Percentiles rank a stretch among this genome's conserved stretches.
Conservation (phyloP, 2,888 invertebrate genomes). For the Heliconius ismenius region DNA sequence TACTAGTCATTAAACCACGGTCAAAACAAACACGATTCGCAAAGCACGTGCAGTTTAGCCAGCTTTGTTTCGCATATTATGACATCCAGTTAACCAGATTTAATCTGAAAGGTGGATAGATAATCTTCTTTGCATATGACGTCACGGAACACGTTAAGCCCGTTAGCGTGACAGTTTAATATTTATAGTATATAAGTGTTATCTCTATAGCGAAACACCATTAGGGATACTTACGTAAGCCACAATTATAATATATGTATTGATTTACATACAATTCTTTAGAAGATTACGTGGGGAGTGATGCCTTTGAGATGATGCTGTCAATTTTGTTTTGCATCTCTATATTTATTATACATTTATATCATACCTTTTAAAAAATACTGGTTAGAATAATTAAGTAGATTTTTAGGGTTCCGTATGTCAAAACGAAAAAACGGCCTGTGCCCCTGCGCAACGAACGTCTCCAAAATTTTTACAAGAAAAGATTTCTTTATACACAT, state of each 20-base stretch:
- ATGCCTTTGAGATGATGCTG: background rate
- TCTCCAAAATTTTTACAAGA: no score
- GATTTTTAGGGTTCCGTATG: background rate
- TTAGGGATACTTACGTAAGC: constrained; percentile 55
- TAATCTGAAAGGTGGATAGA: constrained; percentile 60
- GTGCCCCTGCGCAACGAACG: no score
- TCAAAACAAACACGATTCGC: background rate
- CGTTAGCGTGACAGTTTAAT: constrained; percentile 66
- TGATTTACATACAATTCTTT: constrained; percentile 21
- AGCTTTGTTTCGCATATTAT: constrained; percentile 9
- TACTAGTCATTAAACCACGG: constrained; percentile 8
- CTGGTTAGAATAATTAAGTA: background rate
- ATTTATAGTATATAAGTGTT: constrained; percentile 70
- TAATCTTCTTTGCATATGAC: constrained; percentile 65
- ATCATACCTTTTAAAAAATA: no score
- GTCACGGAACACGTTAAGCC: constrained; percentile 65
- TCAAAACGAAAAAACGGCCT: no score
- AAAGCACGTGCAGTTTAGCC: constrained; percentile 40
- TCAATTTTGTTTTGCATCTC: background rate
- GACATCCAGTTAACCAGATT: constrained; percentile 44
- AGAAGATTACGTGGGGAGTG: background rate
- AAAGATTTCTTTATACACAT: background rate
- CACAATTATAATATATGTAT: background rate
- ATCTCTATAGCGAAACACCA: constrained; percentile 67
- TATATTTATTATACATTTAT: no score